Evolutionary conservation across 2,888 invertebrate genomes (phyloP).

Genomic region (Eurytoma californica): DNA sequence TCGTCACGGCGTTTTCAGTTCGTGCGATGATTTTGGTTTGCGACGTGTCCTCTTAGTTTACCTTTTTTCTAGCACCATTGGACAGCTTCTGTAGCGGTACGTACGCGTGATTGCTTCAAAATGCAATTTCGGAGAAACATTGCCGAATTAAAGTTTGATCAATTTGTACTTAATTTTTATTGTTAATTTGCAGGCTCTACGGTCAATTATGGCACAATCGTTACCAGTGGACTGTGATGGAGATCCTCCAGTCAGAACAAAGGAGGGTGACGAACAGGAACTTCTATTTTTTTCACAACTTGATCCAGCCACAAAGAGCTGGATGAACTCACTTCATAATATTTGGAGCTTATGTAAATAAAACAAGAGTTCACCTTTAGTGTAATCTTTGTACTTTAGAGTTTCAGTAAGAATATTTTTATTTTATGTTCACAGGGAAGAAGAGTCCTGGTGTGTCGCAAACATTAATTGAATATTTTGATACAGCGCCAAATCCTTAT

Average conservation of each 20-base stretch:
- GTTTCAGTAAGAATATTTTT: not conserved
- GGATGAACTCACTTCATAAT: constrained; percentile 67
- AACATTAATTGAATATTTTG: constrained; percentile 76
- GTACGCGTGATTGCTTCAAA: too few relatives aligned
- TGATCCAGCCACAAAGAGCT: constrained; percentile 66
- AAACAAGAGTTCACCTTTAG: not conserved
- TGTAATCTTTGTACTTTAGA: not conserved
- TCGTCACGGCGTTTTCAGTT: not conserved
- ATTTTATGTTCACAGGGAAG: constrained; percentile 73
- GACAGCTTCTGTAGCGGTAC: not conserved
- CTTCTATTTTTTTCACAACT: constrained; percentile 62
- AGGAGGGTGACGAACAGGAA: constrained; percentile 52
- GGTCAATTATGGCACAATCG: constrained; percentile 36
- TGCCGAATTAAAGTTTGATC: too few relatives aligned
- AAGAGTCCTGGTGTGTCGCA: constrained; percentile 77
- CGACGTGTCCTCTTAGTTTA: not conserved
- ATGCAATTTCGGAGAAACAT: too few relatives aligned
- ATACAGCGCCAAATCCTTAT: constrained; percentile 78
- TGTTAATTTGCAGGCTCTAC: constrained; percentile 10
- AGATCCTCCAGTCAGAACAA: constrained; percentile 27
- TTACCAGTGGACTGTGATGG: constrained; percentile 12
- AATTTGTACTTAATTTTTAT: not conserved
- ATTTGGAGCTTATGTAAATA: constrained; percentile 69
- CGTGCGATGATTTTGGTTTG: not conserved
- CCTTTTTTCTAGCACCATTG: too few relatives aligned